These are phyloP conservation scores for Isaurus tuberculatus DNA, from an alignment of 92 coral and sea anemone genomes.

Conservation along the genomic window DNA sequence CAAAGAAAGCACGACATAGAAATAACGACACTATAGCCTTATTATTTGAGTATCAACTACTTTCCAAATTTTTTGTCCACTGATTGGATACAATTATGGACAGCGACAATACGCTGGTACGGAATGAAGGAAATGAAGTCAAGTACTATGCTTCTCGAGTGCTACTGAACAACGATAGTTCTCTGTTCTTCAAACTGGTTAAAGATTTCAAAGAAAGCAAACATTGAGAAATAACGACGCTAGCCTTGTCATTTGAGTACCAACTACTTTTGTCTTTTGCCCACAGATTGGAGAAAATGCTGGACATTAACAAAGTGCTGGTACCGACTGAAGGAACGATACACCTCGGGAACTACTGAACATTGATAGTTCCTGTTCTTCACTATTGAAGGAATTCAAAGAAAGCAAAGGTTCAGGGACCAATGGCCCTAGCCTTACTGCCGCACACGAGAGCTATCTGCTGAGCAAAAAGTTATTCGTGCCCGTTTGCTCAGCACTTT, in stretches of 20 bases:
- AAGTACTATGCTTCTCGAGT: background rate
- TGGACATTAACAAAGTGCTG: too few species aligned
- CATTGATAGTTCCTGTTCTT: background rate
- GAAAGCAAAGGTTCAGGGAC: background rate
- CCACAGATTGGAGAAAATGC: too few species aligned
- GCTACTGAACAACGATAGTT: background rate
- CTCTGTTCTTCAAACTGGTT: background rate
- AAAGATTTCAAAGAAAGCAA: background rate
- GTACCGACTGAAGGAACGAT: conserved; percentile 11
- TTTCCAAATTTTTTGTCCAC: too few species aligned
- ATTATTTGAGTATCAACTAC: too few species aligned
- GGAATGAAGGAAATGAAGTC: background rate
- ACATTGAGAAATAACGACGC: background rate
- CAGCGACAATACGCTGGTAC: conserved; percentile 7
- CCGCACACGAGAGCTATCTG: too few species aligned
- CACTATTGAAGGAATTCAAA: background rate
- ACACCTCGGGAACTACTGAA: background rate
- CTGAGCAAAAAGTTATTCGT: too few species aligned
- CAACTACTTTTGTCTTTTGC: too few species aligned
- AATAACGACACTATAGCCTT: too few species aligned
- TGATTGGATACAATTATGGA: conserved; percentile 23
- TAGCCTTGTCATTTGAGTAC: too few species aligned
- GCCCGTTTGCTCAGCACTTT: too few species aligned
- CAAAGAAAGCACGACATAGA: background rate
- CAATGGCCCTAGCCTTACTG: too few species aligned